Evolutionary conservation across 1,140 invertebrate genomes (phyloP).

Genomic region (Tenebrio molitor): DNA sequence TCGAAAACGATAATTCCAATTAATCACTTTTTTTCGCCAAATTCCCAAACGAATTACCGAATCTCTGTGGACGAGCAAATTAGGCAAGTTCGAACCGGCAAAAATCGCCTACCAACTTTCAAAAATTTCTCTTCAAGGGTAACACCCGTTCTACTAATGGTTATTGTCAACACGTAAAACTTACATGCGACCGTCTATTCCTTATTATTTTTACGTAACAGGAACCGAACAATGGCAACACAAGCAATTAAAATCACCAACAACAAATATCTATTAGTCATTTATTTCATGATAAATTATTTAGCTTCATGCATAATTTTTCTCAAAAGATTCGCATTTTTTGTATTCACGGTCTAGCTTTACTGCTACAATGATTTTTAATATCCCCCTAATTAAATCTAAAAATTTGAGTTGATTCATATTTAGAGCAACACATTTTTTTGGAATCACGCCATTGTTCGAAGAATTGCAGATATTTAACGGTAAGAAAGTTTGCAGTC

Average conservation of each 20-base stretch:
- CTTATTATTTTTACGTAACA: slow-evolving; percentile 11
- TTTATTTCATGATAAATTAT: too few relatives aligned
- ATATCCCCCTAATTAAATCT: too few relatives aligned
- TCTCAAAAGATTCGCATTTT: too few relatives aligned
- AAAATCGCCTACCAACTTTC: slow-evolving; percentile 17
- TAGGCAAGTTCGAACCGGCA: background rate
- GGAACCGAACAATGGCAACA: slow-evolving; percentile 7
- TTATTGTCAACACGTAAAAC: slow-evolving; percentile 15
- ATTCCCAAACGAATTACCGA: background rate
- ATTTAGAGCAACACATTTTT: slow-evolving; percentile 4
- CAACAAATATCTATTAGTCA: too few relatives aligned
- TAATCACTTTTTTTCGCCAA: background rate
- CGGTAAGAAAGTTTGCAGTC: background rate
- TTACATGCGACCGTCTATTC: background rate
- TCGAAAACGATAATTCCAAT: background rate
- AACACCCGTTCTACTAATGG: background rate
- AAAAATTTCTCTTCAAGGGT: slow-evolving; percentile 39
- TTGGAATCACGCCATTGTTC: background rate
- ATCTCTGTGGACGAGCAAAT: slow-evolving; percentile 7
- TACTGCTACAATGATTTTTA: too few relatives aligned
- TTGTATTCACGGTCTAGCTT: too few relatives aligned
- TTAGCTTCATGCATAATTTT: too few relatives aligned
- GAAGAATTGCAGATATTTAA: too few relatives aligned
- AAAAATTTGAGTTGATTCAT: too few relatives aligned
- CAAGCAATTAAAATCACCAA: background rate